phyloP scores from a whole-genome alignment of 1,140 invertebrate genomes.

The Lethrus apterus region DNA sequence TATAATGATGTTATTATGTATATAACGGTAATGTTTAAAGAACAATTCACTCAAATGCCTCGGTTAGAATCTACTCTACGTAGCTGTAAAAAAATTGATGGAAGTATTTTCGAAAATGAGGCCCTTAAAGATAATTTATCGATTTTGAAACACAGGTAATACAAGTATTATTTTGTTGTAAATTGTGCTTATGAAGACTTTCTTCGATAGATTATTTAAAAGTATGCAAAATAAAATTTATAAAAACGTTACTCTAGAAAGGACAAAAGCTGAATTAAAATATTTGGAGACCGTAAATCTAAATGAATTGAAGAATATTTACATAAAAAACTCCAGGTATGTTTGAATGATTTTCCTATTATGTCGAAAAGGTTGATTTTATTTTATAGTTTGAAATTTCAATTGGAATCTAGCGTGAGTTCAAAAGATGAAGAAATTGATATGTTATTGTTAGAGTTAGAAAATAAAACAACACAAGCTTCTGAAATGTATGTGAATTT shows the following conservation, averaged over 20 bases:
- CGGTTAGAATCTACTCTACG: too few relatives aligned
- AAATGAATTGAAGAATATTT: background rate
- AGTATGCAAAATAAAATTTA: background rate
- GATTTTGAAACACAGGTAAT: background rate
- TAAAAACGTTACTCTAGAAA: too few relatives aligned
- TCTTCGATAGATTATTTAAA: background rate
- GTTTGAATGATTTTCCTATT: background rate
- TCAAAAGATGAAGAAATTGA: background rate
- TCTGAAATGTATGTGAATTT: too few relatives aligned
- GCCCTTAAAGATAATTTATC: too few relatives aligned
- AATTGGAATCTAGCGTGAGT: background rate
- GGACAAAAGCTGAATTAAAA: background rate
- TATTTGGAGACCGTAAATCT: background rate
- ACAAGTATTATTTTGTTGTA: background rate
- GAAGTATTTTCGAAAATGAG: too few relatives aligned
- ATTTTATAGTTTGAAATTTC: background rate
- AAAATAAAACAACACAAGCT: slow-evolving; percentile 2
- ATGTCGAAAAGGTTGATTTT: background rate
- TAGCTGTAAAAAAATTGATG: too few relatives aligned
- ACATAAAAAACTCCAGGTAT: background rate
- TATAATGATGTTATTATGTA: too few relatives aligned
- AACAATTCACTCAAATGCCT: too few relatives aligned
- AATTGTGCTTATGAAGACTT: background rate
- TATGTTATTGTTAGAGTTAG: background rate
- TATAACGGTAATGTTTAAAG: too few relatives aligned